Conservation (phyloP, 1,140 invertebrate species). For the Drosophila nigrodunni region DNA sequence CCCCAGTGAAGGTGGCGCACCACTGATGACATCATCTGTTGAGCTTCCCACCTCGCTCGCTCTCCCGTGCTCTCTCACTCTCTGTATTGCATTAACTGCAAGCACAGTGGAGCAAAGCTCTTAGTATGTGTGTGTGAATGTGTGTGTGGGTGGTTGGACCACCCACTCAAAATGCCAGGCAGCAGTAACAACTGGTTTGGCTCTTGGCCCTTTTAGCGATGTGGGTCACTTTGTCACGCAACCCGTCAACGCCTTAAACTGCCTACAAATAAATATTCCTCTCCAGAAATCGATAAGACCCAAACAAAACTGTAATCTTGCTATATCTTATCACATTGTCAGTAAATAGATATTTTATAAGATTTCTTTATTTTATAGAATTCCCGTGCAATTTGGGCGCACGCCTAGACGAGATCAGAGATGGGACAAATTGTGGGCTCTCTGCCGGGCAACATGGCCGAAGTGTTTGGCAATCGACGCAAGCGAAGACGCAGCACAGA, state of each 20-base stretch:
- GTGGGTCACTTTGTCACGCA: conserved; percentile 70
- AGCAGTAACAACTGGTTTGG: conserved; percentile 16
- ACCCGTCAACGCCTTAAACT: conserved; percentile 32
- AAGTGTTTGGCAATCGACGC: conserved; percentile 67
- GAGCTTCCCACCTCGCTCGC: conserved; percentile 6
- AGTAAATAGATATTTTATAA: neutral
- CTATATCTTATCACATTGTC: neutral
- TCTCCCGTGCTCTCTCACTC: neutral
- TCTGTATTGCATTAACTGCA: conserved; percentile 13
- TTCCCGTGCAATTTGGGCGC: neutral
- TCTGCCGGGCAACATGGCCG: conserved; percentile 68
- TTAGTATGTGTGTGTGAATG: neutral
- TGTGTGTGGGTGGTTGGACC: neutral
- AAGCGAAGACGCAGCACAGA: conserved; percentile 78
- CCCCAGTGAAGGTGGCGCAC: conserved; percentile 13
- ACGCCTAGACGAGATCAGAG: neutral
- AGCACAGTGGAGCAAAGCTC: conserved; percentile 7
- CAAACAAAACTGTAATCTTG: neutral
- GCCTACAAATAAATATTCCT: neutral
- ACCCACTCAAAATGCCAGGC: conserved; percentile 18
- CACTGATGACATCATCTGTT: conserved; percentile 62
- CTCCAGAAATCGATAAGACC: conserved; percentile 15
- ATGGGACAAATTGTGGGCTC: conserved; percentile 77
- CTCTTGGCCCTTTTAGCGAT: conserved; percentile 24
- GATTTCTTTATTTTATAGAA: neutral